phyloP scores from a whole-genome alignment of 2,797 vertebrate genomes.

The Serranus cabrilla region DNA sequence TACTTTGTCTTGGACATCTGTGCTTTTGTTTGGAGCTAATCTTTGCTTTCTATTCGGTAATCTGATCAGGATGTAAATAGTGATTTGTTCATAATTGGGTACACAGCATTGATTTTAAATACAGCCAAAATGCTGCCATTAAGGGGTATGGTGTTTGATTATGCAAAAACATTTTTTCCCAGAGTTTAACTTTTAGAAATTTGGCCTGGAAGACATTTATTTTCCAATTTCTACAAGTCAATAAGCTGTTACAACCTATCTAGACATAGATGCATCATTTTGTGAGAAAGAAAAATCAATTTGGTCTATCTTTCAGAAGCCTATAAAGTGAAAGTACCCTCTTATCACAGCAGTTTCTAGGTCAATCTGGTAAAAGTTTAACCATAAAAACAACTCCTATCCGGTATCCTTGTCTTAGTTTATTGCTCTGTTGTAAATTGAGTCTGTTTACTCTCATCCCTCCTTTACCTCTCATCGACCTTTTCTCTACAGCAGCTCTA shows the following conservation, averaged over 20 bases:
- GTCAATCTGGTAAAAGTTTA: not conserved
- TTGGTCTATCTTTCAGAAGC: not conserved
- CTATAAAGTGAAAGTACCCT: not conserved
- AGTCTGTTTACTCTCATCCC: constrained; percentile 11
- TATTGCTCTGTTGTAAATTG: constrained; percentile 2
- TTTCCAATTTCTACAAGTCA: not conserved
- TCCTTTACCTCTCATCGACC: constrained; percentile 24
- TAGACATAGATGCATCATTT: not conserved
- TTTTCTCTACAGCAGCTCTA: constrained; percentile 3
- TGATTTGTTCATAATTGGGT: not conserved
- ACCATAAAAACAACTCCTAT: not conserved
- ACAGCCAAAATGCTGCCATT: not conserved
- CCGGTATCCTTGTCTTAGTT: not conserved
- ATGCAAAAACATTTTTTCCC: not conserved
- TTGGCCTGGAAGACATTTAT: not conserved
- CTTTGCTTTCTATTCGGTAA: not conserved
- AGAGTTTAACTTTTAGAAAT: not conserved
- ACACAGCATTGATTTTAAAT: not conserved
- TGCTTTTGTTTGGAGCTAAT: not conserved
- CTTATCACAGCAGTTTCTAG: not conserved
- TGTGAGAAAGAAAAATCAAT: not conserved
- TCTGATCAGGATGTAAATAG: constrained; percentile 4
- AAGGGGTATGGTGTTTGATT: not conserved
- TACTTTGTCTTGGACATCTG: constrained; percentile 18
- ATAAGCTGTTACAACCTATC: not conserved